Conservation (phyloP, 2,797 vertebrate species). For the Cyclopterus lumpus region DNA sequence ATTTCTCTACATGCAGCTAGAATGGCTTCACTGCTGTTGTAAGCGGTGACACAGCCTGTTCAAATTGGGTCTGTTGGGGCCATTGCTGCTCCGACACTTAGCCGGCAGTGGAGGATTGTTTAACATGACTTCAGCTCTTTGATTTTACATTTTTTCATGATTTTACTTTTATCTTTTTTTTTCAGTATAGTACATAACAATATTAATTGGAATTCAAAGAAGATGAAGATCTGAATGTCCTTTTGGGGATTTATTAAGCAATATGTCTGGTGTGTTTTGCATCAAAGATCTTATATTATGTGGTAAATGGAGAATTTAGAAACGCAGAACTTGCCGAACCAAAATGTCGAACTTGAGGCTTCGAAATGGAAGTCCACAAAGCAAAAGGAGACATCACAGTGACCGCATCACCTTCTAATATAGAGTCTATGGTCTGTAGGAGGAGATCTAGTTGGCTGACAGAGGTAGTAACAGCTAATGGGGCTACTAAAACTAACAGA, state of each 20-base stretch:
- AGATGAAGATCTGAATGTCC: slow-evolving; percentile 3
- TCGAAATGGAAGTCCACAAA: too few species aligned
- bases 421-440: neutral
- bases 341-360: too few species aligned
- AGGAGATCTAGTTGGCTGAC: neutral
- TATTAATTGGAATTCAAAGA: slow-evolving; percentile 21
- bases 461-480: too few species aligned
- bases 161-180: neutral
- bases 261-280: slow-evolving; percentile 21
- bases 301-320: slow-evolving; percentile 11
- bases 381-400: neutral
- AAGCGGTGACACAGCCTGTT: neutral
- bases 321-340: too few species aligned
- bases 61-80: neutral
- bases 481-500: neutral
- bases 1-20: neutral
- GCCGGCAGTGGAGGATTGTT: neutral
- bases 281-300: slow-evolving; percentile 17
- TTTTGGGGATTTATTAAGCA: slow-evolving; percentile 12
- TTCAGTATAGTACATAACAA: slow-evolving; percentile 15
- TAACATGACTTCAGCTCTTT: neutral
- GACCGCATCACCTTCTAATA: neutral
- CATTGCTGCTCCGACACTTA: neutral
- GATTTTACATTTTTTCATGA: neutral
- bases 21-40: neutral